These are phyloP conservation scores for Iphiclides podalirius DNA, from an alignment of 2,888 invertebrate genomes.

Conservation along the genomic window DNA sequence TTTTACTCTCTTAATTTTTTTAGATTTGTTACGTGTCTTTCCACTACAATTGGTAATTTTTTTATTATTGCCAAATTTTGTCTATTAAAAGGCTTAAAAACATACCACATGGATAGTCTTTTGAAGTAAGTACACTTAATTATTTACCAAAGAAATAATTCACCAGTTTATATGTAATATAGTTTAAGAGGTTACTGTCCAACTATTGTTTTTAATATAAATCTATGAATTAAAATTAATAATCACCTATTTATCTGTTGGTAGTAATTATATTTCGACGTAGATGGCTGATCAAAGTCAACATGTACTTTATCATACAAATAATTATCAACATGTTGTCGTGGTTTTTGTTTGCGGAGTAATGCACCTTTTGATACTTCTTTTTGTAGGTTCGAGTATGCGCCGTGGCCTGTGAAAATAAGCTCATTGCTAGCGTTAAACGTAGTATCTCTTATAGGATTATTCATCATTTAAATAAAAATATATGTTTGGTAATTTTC, in stretches of 20 bases:
- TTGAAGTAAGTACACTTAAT: not conserved
- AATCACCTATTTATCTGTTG: conserved; percentile 9
- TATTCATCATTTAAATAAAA: no score
- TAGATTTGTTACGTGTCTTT: conserved; percentile 1
- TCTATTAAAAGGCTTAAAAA: not conserved
- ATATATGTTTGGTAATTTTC: no score
- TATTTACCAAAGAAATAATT: not conserved
- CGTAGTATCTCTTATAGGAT: conserved; percentile 1
- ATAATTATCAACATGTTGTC: conserved; percentile 30
- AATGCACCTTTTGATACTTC: conserved; percentile 3
- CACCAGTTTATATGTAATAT: no score
- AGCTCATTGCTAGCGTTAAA: conserved; percentile 23
- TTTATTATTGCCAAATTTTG: no score
- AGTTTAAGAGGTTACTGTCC: no score
- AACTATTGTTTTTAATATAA: no score
- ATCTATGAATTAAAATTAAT: no score
- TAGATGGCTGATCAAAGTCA: conserved; percentile 27
- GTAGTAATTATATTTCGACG: conserved; percentile 21
- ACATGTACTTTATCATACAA: conserved; percentile 32
- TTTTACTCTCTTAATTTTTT: conserved; percentile 11
- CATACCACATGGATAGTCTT: no score
- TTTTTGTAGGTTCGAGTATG: conserved; percentile 23
- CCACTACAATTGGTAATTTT: conserved; percentile 11
- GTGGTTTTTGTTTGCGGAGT: conserved; percentile 31
- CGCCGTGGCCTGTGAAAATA: conserved; percentile 33